Evolutionary conservation across 64 coral and sea anemone species (phyloP).

Genomic region (Cladopsammia gracilis): DNA sequence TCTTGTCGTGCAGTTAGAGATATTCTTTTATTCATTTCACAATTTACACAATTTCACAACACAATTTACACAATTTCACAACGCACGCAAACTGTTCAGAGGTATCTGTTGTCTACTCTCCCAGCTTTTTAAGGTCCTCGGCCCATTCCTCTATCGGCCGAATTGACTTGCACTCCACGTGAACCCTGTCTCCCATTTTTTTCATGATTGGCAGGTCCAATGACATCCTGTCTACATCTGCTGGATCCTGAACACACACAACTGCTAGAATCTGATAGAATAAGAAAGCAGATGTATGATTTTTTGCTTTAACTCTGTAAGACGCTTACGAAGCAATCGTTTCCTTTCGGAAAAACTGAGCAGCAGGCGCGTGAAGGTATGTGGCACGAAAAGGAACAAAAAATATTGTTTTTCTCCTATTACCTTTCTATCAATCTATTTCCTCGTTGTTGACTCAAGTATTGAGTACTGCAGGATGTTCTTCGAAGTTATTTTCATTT

Average conservation of each 20-base stretch:
- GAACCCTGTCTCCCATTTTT: conserved; percentile 60
- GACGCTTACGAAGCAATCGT: too few species aligned
- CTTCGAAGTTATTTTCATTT: too few species aligned
- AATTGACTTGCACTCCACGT: conserved; percentile 58
- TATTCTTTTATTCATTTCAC: background rate
- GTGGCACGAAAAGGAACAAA: too few species aligned
- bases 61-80: background rate
- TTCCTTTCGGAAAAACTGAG: too few species aligned
- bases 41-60: background rate
- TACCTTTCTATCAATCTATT: too few species aligned
- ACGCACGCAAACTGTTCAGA: background rate
- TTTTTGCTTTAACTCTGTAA: too few species aligned
- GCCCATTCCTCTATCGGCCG: conserved; percentile 52
- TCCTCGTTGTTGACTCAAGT: too few species aligned
- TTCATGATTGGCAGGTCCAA: conserved; percentile 75
- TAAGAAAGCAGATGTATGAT: background rate
- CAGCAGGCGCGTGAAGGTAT: too few species aligned
- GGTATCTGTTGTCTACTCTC: background rate
- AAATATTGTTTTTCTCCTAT: too few species aligned
- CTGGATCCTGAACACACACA: conserved; percentile 57
- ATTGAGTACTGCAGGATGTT: too few species aligned
- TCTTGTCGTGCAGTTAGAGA: too few species aligned
- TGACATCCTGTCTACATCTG: conserved; percentile 61
- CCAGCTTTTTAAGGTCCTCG: conserved; percentile 58
- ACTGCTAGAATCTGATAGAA: conserved; percentile 48